Evolutionary conservation across 1,140 invertebrate genomes (phyloP).

Genomic region (Musca vetustissima): DNA sequence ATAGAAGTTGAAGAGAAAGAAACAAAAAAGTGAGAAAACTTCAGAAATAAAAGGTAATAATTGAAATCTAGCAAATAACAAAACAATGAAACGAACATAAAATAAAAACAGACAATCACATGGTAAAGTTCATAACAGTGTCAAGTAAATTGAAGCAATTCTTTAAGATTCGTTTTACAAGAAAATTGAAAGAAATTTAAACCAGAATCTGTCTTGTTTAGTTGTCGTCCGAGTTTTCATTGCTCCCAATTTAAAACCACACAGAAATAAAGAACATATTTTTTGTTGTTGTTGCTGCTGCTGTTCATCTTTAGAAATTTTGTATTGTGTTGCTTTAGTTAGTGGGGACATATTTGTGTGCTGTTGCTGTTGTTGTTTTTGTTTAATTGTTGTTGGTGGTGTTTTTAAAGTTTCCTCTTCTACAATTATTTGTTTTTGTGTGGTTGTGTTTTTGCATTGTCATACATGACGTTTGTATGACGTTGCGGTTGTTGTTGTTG

Average conservation of each 20-base stretch:
- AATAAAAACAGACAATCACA: no score
- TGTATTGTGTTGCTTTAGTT: constrained; percentile 1
- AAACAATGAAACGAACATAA: no score
- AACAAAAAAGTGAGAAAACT: background rate
- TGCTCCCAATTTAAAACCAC: background rate
- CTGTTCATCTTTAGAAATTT: constrained; percentile 10
- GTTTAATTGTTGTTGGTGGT: constrained; percentile 4
- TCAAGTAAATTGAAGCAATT: no score
- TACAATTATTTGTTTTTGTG: constrained; percentile 23
- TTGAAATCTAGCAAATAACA: background rate
- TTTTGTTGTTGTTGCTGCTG: background rate
- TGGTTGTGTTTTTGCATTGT: constrained; percentile 8
- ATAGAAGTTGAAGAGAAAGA: background rate
- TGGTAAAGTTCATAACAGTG: no score
- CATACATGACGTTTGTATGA: constrained; percentile 1
- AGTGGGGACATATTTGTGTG: background rate
- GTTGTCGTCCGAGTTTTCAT: background rate
- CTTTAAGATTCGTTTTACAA: no score
- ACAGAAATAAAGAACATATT: background rate
- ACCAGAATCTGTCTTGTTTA: background rate
- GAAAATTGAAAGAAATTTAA: background rate
- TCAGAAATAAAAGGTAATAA: background rate
- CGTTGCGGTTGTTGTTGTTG: background rate
- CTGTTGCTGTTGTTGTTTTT: background rate
- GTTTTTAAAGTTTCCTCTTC: constrained; percentile 4